Evolutionary conservation across 2,888 invertebrate species (phyloP).

Genomic region (Cantharis flavilabris): DNA sequence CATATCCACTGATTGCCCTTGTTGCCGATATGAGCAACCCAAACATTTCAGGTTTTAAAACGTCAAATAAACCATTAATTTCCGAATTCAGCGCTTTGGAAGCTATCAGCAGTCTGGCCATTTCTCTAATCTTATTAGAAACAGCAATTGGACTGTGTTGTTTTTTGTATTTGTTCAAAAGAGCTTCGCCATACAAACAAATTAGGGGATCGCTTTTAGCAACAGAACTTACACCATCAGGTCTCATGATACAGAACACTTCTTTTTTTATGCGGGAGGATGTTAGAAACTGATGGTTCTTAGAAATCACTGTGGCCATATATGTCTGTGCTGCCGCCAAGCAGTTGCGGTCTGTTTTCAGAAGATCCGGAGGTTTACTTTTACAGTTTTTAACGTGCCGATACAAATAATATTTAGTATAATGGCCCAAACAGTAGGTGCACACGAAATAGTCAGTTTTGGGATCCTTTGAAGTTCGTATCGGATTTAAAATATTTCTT

Average conservation of each 20-base stretch:
- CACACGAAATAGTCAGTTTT: conserved; percentile 24
- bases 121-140: conserved; percentile 20
- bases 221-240: conserved; percentile 11
- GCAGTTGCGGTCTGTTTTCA: neutral
- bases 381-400: conserved; percentile 15
- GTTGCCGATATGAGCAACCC: conserved; percentile 7
- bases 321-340: conserved; percentile 14
- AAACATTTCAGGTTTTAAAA: conserved; percentile 18
- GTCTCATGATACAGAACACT: conserved; percentile 16
- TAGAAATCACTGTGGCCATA: conserved; percentile 4
- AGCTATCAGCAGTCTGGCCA: conserved; percentile 12
- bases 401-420: conserved; percentile 11
- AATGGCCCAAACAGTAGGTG: conserved; percentile 18
- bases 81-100: neutral
- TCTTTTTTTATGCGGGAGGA: conserved; percentile 15
- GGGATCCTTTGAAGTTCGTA: conserved; percentile 13
- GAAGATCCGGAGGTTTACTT: neutral
- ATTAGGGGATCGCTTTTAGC: conserved; percentile 20
- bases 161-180: conserved; percentile 13
- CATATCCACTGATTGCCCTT: conserved; percentile 17
- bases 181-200: conserved; percentile 17
- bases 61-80: conserved; percentile 11
- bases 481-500: conserved; percentile 18
- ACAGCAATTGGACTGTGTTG: conserved; percentile 12
- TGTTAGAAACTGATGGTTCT: conserved; percentile 13